These are phyloP conservation scores for Drosophila orena DNA, from an alignment of 1,140 invertebrate genomes.

Conservation along the genomic window DNA sequence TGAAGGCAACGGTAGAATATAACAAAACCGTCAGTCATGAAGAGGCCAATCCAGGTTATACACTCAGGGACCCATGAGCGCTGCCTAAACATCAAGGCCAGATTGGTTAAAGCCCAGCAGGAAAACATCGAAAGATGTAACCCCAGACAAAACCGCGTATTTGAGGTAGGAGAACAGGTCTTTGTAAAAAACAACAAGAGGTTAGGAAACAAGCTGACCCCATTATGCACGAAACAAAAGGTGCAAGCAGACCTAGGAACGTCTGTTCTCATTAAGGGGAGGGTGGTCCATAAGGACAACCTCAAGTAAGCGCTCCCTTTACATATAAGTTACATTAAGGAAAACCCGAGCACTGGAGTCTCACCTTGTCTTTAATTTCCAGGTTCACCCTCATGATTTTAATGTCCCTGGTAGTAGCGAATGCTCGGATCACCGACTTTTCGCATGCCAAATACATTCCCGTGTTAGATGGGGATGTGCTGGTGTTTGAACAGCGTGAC, in stretches of 20 bases:
- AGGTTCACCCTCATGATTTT: no score
- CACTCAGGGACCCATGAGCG: neutral
- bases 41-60: neutral
- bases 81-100: neutral
- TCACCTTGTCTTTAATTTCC: no score
- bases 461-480: no score
- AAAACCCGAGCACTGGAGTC: no score
- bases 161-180: constrained; percentile 1
- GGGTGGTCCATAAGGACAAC: no score
- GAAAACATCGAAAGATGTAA: neutral
- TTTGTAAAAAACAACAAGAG: neutral
- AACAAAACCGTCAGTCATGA: neutral
- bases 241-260: constrained; percentile 1
- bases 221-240: neutral
- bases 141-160: constrained; percentile 8
- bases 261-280: no score
- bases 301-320: no score
- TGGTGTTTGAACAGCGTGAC: neutral
- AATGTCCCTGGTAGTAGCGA: no score
- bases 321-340: no score
- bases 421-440: no score
- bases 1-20: no score
- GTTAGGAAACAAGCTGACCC: neutral
- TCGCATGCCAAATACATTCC: no score
- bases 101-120: neutral